Base-by-base conservation (phyloP, 2,888 invertebrate genomes). In the Epicampocera succincta region DNA sequence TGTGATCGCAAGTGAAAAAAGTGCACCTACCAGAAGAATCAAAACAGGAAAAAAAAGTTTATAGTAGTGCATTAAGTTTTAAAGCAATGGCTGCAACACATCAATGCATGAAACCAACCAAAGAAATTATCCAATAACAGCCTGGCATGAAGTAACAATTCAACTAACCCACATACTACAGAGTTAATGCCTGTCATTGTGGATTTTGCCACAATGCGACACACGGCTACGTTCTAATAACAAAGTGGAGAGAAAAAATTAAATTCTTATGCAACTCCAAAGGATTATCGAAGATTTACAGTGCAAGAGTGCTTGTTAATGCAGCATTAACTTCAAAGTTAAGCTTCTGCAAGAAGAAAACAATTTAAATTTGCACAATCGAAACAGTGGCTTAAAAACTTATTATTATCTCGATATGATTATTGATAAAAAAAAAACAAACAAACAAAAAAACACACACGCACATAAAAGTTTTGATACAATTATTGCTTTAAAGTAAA, bases 141-240 rank as follows among this genome's bases (percentile, higher is more conserved):
- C 40, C 56, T 21, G 21, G 54, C 65, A 60, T 65, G 44, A 66
- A 66, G 29, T 33, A 9, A 13, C 52, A 50, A 48, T 56, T 48
- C 19, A 44, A 74, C 65, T 15, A 56, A 60, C 54, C 75, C 44
- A 76, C 38, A 61, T 19, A 72, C 54, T 56, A 42, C 65, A 48
- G 76, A 82, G 77, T 84, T 85, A 85, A 85, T 84, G 76, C 80
- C 77, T 79, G 78, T 83, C 80, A 83, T 76, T 83, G 80, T 78
- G 69, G 76, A 73, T 83, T 79, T 76, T 63, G 12, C 66, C 6
- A 60, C 65, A 50, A 77, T 78, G 65, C 68, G 72, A 79, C 54
- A 60, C 8, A 15, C 19, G n/a, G 25, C 25, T 11, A 44, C 44
- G 15, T 9, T 25, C 60, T 17, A 33, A 17, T 29, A 76, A 21